Evolutionary conservation across 2,113 vertebrate genomes (phyloP).

Genomic region (Formicarius rufipectus): DNA sequence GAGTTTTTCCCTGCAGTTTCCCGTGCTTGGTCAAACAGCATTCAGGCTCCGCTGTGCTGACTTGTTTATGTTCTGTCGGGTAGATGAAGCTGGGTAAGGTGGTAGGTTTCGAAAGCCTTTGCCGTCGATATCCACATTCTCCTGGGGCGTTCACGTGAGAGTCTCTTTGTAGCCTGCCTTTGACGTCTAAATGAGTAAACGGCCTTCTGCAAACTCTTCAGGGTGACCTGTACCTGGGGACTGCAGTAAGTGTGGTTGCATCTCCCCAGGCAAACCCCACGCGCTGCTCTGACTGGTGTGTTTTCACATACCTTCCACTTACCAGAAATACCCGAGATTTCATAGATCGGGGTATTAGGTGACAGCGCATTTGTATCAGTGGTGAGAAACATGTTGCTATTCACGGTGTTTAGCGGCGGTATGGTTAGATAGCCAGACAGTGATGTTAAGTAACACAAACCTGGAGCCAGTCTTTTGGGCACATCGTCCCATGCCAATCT

Average conservation of each 20-base stretch:
- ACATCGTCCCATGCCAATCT: neutral
- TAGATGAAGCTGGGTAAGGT: neutral
- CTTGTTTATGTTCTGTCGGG: neutral
- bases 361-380: neutral
- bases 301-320: neutral
- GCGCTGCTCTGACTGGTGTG: neutral
- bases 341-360: neutral
- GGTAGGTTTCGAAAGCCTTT: neutral
- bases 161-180: rapidly evolving
- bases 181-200: neutral
- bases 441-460: constrained; percentile 40
- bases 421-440: neutral
- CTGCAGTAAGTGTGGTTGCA: neutral
- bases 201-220: neutral
- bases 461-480: neutral
- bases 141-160: rapidly evolving
- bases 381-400: constrained; percentile 38
- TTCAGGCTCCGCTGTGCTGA: neutral
- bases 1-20: neutral
- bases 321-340: neutral
- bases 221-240: neutral
- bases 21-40: neutral
- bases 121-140: neutral
- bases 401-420: neutral
- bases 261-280: neutral